Evolutionary conservation across 2,113 vertebrate species (phyloP).

Genomic region (Rhombomys opimus): DNA sequence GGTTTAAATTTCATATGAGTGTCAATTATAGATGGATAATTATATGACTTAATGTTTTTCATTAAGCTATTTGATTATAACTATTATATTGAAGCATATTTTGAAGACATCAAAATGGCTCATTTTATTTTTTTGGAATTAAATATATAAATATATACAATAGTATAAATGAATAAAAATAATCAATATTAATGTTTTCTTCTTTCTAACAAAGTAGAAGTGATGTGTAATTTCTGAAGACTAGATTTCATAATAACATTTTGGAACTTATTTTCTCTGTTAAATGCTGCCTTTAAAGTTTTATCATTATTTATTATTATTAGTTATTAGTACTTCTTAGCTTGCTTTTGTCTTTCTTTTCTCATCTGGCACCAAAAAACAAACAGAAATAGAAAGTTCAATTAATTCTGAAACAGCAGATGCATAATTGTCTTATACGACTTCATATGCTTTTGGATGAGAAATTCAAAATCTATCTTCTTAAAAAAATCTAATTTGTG

Average conservation of each 20-base stretch:
- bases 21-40: no score
- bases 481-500: neutral
- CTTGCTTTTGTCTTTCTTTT: neutral
- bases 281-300: neutral
- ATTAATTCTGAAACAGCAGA: neutral
- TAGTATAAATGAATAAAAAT: neutral
- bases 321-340: neutral
- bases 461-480: neutral
- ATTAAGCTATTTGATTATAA: no score
- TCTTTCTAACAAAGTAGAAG: neutral
- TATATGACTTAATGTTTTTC: no score
- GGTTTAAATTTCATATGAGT: no score
- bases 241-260: neutral
- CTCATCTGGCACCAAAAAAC: neutral
- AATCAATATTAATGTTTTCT: neutral
- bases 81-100: no score
- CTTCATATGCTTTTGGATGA: neutral
- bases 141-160: neutral
- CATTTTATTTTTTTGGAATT: neutral
- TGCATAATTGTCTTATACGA: neutral
- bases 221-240: neutral
- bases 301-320: neutral
- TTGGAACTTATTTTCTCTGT: neutral
- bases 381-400: neutral
- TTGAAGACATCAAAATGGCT: no score